Evolutionary conservation across 2,797 vertebrate species (phyloP).

Genomic region (Helarctos malayanus): DNA sequence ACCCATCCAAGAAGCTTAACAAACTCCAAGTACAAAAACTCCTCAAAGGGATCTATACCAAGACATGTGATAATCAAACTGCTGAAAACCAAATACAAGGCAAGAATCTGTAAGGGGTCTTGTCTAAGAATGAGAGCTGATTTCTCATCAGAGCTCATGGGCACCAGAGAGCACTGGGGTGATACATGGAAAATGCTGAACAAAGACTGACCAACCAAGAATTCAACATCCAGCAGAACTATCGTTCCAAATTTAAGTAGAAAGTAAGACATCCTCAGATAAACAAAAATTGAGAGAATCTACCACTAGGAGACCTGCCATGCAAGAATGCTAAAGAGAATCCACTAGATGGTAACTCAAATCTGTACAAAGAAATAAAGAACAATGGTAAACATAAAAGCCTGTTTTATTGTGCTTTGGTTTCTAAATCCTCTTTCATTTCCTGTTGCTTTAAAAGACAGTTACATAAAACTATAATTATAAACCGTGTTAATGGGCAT

Average conservation of each 20-base stretch:
- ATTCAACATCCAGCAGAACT: background rate
- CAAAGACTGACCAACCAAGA: background rate
- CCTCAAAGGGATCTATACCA: background rate
- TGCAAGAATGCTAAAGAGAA: background rate
- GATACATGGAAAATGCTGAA: background rate
- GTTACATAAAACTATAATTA: background rate
- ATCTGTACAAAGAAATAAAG: background rate
- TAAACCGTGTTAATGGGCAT: background rate
- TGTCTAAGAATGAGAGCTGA: background rate
- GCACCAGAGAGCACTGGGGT: background rate
- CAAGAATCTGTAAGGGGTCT: too few relatives aligned
- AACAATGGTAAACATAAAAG: background rate
- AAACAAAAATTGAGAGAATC: background rate
- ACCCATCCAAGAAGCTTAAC: background rate
- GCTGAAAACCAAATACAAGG: background rate
- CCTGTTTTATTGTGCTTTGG: background rate
- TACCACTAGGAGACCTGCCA: background rate
- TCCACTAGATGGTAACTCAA: background rate
- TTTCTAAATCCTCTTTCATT: background rate
- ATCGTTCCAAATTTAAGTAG: background rate
- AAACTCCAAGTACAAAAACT: background rate
- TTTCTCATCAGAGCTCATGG: background rate
- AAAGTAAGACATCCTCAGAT: too few relatives aligned
- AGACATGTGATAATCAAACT: background rate
- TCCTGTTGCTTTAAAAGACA: background rate